These are phyloP conservation scores for Mamestra brassicae DNA, from an alignment of 2,888 invertebrate species.

Conservation along the genomic window DNA sequence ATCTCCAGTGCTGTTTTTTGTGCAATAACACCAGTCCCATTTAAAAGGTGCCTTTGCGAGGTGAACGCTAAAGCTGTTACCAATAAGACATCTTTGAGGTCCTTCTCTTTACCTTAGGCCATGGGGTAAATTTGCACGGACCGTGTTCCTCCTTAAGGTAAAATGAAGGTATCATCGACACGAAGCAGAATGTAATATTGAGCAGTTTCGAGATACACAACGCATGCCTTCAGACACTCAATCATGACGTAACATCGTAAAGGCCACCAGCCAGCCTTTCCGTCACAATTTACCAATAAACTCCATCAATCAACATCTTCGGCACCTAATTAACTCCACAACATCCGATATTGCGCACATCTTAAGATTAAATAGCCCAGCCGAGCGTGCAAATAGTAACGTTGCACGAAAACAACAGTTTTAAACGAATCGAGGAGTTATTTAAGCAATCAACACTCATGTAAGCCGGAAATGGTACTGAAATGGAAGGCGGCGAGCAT, in stretches of 20 bases:
- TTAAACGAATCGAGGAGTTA: slow-evolving; percentile 45
- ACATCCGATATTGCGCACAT: slow-evolving; percentile 55
- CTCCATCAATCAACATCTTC: slow-evolving; percentile 16
- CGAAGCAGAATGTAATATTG: too few relatives aligned
- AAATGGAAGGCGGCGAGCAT: slow-evolving; percentile 51
- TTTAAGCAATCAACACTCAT: slow-evolving; percentile 65
- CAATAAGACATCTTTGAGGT: too few relatives aligned
- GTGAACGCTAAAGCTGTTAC: too few relatives aligned
- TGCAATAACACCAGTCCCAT: too few relatives aligned
- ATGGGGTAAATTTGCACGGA: too few relatives aligned
- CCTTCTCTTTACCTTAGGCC: too few relatives aligned
- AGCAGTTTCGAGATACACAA: too few relatives aligned
- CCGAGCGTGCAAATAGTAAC: slow-evolving; percentile 48
- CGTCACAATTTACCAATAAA: slow-evolving; percentile 28
- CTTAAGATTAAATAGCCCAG: slow-evolving; percentile 36
- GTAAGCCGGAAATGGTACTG: slow-evolving; percentile 57
- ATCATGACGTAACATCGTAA: not conserved
- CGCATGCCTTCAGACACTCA: not conserved
- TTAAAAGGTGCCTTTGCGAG: too few relatives aligned
- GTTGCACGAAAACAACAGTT: slow-evolving; percentile 57
- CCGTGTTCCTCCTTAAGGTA: too few relatives aligned
- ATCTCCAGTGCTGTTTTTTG: too few relatives aligned
- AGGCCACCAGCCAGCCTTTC: not conserved
- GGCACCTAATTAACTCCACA: slow-evolving; percentile 22
- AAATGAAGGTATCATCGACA: too few relatives aligned